Percentiles rank a stretch among this genome's conserved stretches.
Evolutionary conservation across 92 coral and sea anemone genomes (phyloP).

Genomic region (Epizoanthus rinbou): DNA sequence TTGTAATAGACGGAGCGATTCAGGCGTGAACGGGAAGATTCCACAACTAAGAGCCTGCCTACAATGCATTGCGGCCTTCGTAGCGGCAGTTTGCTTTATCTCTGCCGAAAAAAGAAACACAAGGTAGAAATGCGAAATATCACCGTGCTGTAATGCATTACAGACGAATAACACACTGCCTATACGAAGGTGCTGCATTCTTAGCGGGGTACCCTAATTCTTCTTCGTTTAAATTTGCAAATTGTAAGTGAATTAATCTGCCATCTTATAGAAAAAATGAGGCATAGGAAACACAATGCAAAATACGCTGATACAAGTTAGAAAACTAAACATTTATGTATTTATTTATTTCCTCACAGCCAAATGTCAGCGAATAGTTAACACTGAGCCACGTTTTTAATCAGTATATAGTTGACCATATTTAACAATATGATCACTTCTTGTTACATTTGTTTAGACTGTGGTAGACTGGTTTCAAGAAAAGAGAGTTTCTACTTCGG

Average conservation of each 20-base stretch:
- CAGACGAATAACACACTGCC: constrained; percentile 33
- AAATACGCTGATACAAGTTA: too few relatives aligned
- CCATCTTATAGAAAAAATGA: background rate
- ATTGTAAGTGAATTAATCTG: background rate
- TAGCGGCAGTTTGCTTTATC: constrained; percentile 45
- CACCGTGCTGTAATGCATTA: constrained; percentile 20
- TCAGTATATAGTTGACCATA: too few relatives aligned
- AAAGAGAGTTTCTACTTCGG: too few relatives aligned
- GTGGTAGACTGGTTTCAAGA: too few relatives aligned
- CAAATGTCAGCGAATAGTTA: too few relatives aligned
- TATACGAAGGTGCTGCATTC: constrained; percentile 32
- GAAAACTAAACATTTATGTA: too few relatives aligned
- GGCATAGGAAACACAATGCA: too few relatives aligned
- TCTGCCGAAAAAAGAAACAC: constrained; percentile 36
- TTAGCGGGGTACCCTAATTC: background rate
- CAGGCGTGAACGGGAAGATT: constrained; percentile 35
- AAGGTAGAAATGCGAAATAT: constrained; percentile 22
- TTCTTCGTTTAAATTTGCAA: background rate
- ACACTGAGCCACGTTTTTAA: too few relatives aligned
- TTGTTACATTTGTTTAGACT: too few relatives aligned
- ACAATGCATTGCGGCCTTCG: constrained; percentile 48
- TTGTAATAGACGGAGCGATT: constrained; percentile 36
- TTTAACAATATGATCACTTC: too few relatives aligned
- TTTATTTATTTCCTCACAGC: too few relatives aligned
- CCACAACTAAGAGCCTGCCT: constrained; percentile 39